phyloP scores from a whole-genome alignment of 2,888 invertebrate species.

The Trachelus troglodyta region DNA sequence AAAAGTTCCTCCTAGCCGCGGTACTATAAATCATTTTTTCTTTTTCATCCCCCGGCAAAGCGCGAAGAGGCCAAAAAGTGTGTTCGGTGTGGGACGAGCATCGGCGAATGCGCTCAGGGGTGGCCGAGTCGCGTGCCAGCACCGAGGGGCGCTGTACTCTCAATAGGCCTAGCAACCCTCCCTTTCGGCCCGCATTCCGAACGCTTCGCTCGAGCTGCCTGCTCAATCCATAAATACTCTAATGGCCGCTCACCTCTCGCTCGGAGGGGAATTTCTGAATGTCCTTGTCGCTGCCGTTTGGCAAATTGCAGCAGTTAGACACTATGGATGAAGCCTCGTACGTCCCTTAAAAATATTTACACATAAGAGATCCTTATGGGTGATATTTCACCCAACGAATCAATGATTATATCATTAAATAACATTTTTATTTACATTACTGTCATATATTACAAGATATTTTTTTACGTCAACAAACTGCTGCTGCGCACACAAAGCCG shows the following conservation, averaged over 20 bases:
- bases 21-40: neutral
- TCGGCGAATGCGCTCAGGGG: neutral
- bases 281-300: neutral
- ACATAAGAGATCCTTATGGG: too few relatives aligned
- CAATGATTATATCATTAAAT: too few relatives aligned
- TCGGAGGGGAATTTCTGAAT: constrained; percentile 22
- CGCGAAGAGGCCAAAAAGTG: too few relatives aligned
- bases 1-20: neutral
- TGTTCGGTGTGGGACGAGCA: too few relatives aligned
- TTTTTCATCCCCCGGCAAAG: neutral
- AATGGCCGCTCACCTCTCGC: constrained; percentile 58
- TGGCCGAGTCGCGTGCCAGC: constrained; percentile 52
- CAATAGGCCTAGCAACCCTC: constrained; percentile 24
- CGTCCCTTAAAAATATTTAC: too few relatives aligned
- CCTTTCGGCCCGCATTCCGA: constrained; percentile 12
- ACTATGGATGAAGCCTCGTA: too few relatives aligned
- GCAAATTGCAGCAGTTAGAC: neutral
- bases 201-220: constrained; percentile 29
- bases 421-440: too few relatives aligned
- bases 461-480: too few relatives aligned
- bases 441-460: too few relatives aligned
- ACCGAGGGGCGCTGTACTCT: constrained; percentile 24
- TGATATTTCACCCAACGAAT: too few relatives aligned
- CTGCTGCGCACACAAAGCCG: too few relatives aligned
- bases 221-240: constrained; percentile 61